Base-by-base conservation (phyloP, 2,797 vertebrate genomes). In the Gymnothorax reevesii region DNA sequence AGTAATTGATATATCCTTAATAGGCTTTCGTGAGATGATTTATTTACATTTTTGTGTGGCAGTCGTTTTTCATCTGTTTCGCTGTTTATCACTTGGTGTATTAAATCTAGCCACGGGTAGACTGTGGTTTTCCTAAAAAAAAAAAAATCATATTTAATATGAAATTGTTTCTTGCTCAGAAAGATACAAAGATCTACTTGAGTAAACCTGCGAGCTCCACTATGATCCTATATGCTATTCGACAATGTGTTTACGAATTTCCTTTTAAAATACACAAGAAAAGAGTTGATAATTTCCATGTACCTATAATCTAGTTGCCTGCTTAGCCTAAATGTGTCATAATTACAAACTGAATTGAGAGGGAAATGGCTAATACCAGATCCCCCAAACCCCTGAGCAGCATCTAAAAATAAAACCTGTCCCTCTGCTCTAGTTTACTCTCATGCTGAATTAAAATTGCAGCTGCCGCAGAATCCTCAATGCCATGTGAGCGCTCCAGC, bases 401-500 rank as follows among this genome's bases (percentile, higher is more conserved):
- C 42, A 77, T 49, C 75, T 79, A 79, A 79, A 79, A 79, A 79
- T 79, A 79, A 52, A 15, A 4, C 52, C 33, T 17, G 33, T 33
- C 75, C 75, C 75, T 79, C 42, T 79, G 75, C 8, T 79, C 33
- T 17, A 79, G 42, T 79, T 79, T 79, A 79, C 75, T 79, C 6
- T 22, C 12, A 52, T 52, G 42, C 15, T 22, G 75, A 49, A 7
- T 1, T 42, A 42, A 79, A 79, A 79, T 64, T 22, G 84, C 75
- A 42, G 60, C 55, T 86, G 86, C 84, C 82, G 60, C 87, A 80
- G 49, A 59, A 60, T 89, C 83, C 86, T 88, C 87, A 90, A 89
- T n/a, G 88, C 88, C 90, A 90, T 90, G 90, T 91, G 91, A 91
- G 90, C 9, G 52, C 84, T 86, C 22, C 86, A 59, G 85, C 84